phyloP scores from a whole-genome alignment of 2,113 vertebrate genomes.

The Pelmatolapia mariae region DNA sequence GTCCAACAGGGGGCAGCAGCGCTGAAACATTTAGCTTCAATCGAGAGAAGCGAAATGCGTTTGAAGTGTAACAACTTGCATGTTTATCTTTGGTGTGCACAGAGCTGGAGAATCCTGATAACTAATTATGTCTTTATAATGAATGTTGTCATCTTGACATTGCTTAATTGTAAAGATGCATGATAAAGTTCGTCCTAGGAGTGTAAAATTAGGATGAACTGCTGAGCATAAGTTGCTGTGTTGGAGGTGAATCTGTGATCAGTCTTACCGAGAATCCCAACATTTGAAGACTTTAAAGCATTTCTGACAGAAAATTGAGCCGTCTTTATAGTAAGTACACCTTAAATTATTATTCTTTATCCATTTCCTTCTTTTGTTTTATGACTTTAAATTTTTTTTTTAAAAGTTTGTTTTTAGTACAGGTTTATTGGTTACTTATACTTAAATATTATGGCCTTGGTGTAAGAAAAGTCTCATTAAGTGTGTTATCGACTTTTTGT shows the following conservation, averaged over 20 bases:
- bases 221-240: no score
- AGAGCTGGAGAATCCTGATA: not conserved
- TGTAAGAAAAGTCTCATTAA: not conserved
- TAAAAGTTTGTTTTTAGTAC: fast-evolving
- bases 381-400: fast-evolving
- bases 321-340: not conserved
- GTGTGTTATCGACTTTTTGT: not conserved
- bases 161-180: not conserved
- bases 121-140: no score
- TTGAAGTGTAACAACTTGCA: not conserved
- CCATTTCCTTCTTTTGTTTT: not conserved
- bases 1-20: not conserved
- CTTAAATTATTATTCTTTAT: not conserved
- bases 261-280: fast-evolving
- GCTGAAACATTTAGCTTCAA: not conserved
- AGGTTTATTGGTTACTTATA: not conserved
- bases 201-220: not conserved
- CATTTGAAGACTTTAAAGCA: not conserved
- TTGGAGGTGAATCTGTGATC: not conserved
- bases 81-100: not conserved
- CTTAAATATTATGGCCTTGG: not conserved
- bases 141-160: no score
- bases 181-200: fast-evolving
- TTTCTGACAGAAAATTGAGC: not conserved
- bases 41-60: not conserved